A percentile compares a stretch with the other conserved stretches of the same genome.
Evolutionary conservation across 2,888 invertebrate genomes (phyloP).

Genomic region (Conistra vaccinii): DNA sequence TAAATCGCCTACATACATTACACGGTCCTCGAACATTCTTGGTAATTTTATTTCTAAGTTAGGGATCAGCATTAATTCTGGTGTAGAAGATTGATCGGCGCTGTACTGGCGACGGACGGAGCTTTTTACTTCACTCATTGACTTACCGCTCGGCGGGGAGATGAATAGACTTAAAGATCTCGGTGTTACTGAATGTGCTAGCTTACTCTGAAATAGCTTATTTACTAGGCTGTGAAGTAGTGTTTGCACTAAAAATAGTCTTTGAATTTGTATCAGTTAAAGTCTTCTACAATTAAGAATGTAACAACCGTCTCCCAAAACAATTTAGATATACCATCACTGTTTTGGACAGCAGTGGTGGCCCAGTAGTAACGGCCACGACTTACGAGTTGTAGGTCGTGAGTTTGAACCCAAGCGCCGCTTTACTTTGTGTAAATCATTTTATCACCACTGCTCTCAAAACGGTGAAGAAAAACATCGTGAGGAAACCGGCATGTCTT

Average conservation of each 20-base stretch:
- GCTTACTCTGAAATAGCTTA: neutral
- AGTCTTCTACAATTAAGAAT: neutral
- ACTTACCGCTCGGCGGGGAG: constrained; percentile 63
- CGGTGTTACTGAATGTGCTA: constrained; percentile 31
- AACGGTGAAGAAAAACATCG: no score
- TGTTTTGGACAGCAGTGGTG: no score
- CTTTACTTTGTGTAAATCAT: no score
- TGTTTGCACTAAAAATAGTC: neutral
- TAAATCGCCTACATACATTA: constrained; percentile 49
- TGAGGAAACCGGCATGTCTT: no score
- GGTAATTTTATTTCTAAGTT: constrained; percentile 61
- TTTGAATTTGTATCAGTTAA: neutral
- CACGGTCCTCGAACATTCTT: constrained; percentile 35
- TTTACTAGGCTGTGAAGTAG: neutral
- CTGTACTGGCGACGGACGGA: constrained; percentile 42
- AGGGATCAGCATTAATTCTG: constrained; percentile 61
- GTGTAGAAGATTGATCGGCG: constrained; percentile 62
- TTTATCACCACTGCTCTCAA: no score
- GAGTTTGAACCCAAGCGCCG: no score
- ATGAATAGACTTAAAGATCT: constrained; percentile 52
- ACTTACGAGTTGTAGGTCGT: no score
- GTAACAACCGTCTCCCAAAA: no score
- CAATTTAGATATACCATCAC: no score
- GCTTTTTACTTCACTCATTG: constrained; percentile 69
- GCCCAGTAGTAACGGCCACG: no score